A percentile compares a stretch with the other conserved stretches of the same genome.
These are phyloP conservation scores for Conus ventricosus DNA, from an alignment of 1,140 invertebrate species.

Conservation along the genomic window DNA sequence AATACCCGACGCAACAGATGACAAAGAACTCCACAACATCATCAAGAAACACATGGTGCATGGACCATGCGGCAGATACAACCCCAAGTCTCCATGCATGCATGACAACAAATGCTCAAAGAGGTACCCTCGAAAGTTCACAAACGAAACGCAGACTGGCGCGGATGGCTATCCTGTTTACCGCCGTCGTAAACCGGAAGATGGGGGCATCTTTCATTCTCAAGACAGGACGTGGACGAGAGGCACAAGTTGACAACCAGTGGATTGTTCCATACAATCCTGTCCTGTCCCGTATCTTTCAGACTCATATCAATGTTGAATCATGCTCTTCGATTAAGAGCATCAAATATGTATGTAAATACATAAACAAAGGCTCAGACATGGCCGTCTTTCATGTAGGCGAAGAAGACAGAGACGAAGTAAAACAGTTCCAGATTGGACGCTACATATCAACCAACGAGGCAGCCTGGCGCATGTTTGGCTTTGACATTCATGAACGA, in stretches of 20 bases:
- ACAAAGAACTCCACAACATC: not conserved
- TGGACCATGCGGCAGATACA: not conserved
- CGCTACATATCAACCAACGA: slow-evolving; percentile 63
- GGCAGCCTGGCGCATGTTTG: slow-evolving; percentile 60
- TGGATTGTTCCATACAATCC: slow-evolving; percentile 55
- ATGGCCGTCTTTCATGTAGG: slow-evolving; percentile 40
- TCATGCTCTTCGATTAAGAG: slow-evolving; percentile 45
- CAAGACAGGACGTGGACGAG: not conserved
- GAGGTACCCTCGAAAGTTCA: not conserved
- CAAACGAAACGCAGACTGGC: not conserved
- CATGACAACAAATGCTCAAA: not conserved
- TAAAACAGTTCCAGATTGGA: slow-evolving; percentile 37
- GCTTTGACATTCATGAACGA: slow-evolving; percentile 70
- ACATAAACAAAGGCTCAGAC: slow-evolving; percentile 43
- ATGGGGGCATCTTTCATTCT: slow-evolving; percentile 26
- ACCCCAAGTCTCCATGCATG: not conserved
- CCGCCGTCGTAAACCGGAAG: slow-evolving; percentile 47
- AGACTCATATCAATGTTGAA: slow-evolving; percentile 53
- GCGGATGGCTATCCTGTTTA: slow-evolving; percentile 74
- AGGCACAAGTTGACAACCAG: slow-evolving; percentile 40
- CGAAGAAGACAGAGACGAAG: slow-evolving; percentile 38
- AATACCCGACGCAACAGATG: not conserved
- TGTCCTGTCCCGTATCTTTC: slow-evolving; percentile 35
- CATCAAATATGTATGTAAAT: slow-evolving; percentile 54
- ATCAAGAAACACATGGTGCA: not conserved